A percentile compares a stretch with the other conserved stretches of the same genome.
phyloP scores from a whole-genome alignment of 2,797 vertebrate species.

The Limosa lapponica region DNA sequence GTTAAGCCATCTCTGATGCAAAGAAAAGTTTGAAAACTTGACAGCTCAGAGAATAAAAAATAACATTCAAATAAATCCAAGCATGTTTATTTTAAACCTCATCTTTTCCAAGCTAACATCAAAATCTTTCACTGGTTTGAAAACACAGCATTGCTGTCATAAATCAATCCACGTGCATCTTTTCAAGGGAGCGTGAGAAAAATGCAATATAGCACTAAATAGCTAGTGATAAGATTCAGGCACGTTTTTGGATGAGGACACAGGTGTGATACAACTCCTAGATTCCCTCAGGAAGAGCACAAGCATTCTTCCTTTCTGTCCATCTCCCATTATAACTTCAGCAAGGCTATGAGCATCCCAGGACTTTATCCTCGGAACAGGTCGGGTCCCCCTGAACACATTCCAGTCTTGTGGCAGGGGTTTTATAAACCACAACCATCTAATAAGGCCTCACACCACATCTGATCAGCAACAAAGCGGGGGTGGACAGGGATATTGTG shows the following conservation, averaged over 20 bases:
- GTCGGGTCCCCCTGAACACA: neutral
- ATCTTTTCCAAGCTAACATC: neutral
- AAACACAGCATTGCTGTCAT: rapidly evolving
- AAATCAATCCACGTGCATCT: neutral
- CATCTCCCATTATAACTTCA: neutral
- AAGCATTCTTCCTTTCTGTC: neutral
- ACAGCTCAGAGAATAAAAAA: neutral
- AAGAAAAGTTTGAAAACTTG: neutral
- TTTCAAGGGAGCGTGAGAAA: neutral
- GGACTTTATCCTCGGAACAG: neutral
- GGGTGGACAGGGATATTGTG: neutral
- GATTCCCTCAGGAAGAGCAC: neutral
- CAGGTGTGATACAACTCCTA: neutral
- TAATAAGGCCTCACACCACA: neutral
- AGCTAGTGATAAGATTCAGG: neutral
- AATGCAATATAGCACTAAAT: neutral
- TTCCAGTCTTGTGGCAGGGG: neutral
- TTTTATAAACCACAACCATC: neutral
- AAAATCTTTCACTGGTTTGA: neutral
- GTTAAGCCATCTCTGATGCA: neutral
- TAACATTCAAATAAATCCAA: neutral
- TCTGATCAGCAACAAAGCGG: neutral
- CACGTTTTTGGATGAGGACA: neutral
- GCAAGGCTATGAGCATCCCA: neutral
- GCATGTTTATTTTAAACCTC: neutral